Conservation (phyloP, 2,113 vertebrate species). For the Octodon degus region DNA sequence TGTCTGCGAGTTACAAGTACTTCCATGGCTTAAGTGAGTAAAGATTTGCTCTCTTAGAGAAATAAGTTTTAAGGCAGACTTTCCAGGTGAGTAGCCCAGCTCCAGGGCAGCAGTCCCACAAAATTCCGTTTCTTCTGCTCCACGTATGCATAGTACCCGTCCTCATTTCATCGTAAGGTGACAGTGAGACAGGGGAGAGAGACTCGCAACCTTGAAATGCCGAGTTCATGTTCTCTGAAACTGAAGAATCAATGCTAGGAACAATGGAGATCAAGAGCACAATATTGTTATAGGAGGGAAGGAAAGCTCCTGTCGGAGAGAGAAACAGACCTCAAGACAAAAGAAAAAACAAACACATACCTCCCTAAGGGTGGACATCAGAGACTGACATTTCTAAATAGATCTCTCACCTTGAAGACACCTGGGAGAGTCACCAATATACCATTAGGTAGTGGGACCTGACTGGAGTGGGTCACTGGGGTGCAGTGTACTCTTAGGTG, state of each 20-base stretch:
- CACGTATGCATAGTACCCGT: accelerated
- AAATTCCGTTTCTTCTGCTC: not conserved
- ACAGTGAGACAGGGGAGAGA: accelerated
- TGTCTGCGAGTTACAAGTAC: not conserved
- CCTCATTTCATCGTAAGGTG: not conserved
- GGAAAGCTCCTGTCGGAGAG: too few relatives aligned
- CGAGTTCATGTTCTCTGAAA: too few relatives aligned
- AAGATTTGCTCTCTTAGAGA: not conserved
- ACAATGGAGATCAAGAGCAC: too few relatives aligned
- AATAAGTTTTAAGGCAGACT: not conserved
- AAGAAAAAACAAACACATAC: too few relatives aligned
- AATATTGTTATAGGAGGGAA: too few relatives aligned
- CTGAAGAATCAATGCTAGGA: too few relatives aligned
- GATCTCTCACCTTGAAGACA: too few relatives aligned
- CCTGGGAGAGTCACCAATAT: too few relatives aligned
- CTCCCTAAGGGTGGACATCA: too few relatives aligned
- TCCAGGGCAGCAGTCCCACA: not conserved
- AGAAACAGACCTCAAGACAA: too few relatives aligned
- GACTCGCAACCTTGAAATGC: too few relatives aligned
- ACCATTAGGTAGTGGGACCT: not conserved
- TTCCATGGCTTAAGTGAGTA: not conserved
- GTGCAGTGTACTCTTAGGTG: not conserved
- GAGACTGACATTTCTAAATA: too few relatives aligned
- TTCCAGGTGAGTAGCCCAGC: not conserved
- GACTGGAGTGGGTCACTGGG: not conserved